Evolutionary conservation across 2,113 vertebrate species (phyloP).

Genomic region (Chauna torquata): DNA sequence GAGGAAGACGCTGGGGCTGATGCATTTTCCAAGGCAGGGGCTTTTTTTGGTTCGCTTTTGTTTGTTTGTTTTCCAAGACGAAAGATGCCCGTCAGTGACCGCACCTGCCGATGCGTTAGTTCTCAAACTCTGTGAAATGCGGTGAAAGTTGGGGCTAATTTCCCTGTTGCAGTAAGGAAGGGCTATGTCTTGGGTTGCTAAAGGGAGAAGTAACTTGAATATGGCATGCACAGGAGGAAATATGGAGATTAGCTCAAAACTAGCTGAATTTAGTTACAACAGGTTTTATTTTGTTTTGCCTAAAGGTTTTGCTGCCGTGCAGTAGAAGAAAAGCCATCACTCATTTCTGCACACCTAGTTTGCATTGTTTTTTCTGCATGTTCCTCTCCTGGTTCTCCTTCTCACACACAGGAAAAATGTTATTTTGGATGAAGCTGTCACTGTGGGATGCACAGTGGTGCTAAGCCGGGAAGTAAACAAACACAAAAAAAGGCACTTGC

Average conservation of each 20-base stretch:
- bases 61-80: neutral
- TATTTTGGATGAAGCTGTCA: neutral
- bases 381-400: neutral
- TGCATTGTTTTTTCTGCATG: neutral
- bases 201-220: neutral
- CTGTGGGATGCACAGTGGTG: neutral
- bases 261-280: neutral
- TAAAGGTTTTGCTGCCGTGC: neutral
- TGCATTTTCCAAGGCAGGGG: neutral
- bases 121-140: neutral
- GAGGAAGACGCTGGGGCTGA: neutral
- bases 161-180: neutral
- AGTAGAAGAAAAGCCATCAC: neutral
- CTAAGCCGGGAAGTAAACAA: neutral
- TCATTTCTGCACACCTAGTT: neutral
- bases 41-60: neutral
- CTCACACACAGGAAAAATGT: neutral
- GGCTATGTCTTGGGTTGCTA: neutral
- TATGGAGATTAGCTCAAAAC: neutral
- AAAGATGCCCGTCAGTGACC: neutral
- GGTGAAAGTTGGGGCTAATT: neutral
- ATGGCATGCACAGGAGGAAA: neutral
- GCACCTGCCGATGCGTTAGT: neutral
- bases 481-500: neutral
- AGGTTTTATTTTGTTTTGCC: constrained; percentile 8